A percentile compares a stretch with the other conserved stretches of the same genome.
phyloP scores from a whole-genome alignment of 1,140 invertebrate species.

The Conus betulinus region DNA sequence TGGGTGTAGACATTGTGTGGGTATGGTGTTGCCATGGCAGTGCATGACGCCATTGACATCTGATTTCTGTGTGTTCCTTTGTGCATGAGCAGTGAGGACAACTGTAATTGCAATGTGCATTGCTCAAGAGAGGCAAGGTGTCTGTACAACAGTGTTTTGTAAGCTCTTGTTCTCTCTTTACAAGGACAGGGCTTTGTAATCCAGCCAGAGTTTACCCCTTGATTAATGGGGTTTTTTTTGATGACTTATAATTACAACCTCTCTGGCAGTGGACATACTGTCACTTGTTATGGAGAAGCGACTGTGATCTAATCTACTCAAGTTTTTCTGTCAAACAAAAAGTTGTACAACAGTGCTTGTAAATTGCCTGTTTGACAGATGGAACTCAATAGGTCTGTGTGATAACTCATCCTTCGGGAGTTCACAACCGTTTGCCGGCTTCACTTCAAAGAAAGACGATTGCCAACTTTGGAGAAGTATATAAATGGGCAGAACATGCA shows the following conservation, averaged over 20 bases:
- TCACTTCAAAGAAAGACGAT: too few relatives aligned
- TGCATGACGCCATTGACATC: too few relatives aligned
- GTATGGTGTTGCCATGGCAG: too few relatives aligned
- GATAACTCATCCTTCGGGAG: too few relatives aligned
- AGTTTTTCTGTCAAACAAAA: conserved; percentile 34
- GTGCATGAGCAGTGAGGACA: too few relatives aligned
- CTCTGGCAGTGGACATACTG: not conserved
- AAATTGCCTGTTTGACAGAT: conserved; percentile 38
- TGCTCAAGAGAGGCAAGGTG: not conserved
- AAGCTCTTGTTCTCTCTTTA: conserved; percentile 20
- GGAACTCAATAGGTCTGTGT: not conserved
- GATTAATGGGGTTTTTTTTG: not conserved
- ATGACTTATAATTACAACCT: not conserved
- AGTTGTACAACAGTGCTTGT: conserved; percentile 40
- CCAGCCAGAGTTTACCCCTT: not conserved
- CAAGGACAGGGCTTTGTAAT: not conserved
- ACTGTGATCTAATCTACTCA: not conserved
- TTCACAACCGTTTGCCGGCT: too few relatives aligned
- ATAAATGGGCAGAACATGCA: too few relatives aligned
- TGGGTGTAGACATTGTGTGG: too few relatives aligned
- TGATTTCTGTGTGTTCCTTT: too few relatives aligned
- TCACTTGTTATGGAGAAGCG: too few relatives aligned
- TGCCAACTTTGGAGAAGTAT: too few relatives aligned
- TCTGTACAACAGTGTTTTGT: conserved; percentile 22
- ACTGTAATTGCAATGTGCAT: too few relatives aligned